Evolutionary conservation across 2,113 vertebrate genomes (phyloP), one percentile per base, ranked within the genome.

Genomic region (Dascyllus trimaculatus): DNA sequence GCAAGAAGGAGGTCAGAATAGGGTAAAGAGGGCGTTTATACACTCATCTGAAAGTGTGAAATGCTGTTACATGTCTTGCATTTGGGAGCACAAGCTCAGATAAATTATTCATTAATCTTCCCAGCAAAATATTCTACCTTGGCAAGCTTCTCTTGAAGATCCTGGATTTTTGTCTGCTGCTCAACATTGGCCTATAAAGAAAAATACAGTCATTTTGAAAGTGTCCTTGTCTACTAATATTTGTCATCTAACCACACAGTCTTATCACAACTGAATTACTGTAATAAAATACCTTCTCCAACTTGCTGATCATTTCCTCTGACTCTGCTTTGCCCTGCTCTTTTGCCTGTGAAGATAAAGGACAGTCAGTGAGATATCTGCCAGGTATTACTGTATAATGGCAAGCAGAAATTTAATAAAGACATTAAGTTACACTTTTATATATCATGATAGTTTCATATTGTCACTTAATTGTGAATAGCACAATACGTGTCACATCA

Each of bases 271-370:
- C 14, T 14, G 21, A 60, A 65, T 11, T 0, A 63, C 18, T 13
- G 32, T 63, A 2, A 52, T 6, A 19, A 40, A 29, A 10, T 94
- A 99, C 98, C 98, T 98, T 99, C 85, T 99, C 97, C 76, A 99
- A 51, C 90, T 97, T 98, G 85, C 84, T 88, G 86, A 97, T 94
- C 22, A 94, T 89, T 57, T 99, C 98, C 78, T 97, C 97, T 56
- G 95, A 95, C 85, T 99, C 98, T 58, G 94, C 95, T 89, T 98
- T 99, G 0, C 97, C 96, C 91, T 98, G 97, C 80, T 99, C 98
- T 94, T 97, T 99, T 54, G 96, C 96, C 98, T 99, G 93, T 74
- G 88, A 90, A 78, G 52, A 83, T 7, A 57, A 1, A 11, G 32
- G 11, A 43, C n/a, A 70, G 61, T 22, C 14, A 58, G 29, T 70